A percentile compares a stretch with the other conserved stretches of the same genome.
Evolutionary conservation across 2,888 invertebrate genomes (phyloP).

Genomic region (Dioctria linearis): DNA sequence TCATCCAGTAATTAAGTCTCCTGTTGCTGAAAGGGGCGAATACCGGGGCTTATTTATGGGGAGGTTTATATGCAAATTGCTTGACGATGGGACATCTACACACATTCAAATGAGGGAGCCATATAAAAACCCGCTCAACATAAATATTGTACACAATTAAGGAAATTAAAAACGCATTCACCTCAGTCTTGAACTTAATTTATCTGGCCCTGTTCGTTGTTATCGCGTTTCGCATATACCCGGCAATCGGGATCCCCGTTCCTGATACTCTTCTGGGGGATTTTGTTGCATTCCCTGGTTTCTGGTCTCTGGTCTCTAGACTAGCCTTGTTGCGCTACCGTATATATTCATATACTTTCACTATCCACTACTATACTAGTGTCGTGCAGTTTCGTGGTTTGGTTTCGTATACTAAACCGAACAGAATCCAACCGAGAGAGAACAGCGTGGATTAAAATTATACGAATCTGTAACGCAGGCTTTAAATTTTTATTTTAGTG

Average conservation of each 20-base stretch:
- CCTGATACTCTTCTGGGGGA: background rate
- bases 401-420: background rate
- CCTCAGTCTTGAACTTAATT: constrained; percentile 54
- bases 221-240: background rate
- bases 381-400: too few species aligned
- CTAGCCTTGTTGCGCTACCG: too few species aligned
- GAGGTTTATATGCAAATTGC: constrained; percentile 46
- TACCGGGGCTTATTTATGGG: constrained; percentile 41
- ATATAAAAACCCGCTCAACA: constrained; percentile 38
- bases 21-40: constrained; percentile 42
- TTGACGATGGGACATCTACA: constrained; percentile 42
- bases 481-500: constrained; percentile 37
- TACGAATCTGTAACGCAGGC: constrained; percentile 33
- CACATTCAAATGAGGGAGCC: constrained; percentile 13
- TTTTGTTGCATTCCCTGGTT: too few species aligned
- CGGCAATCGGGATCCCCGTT: background rate
- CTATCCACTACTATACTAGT: too few species aligned
- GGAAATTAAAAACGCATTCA: constrained; percentile 57
- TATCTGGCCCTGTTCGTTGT: constrained; percentile 22
- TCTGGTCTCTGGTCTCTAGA: too few species aligned
- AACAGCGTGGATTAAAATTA: constrained; percentile 23
- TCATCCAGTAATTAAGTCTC: constrained; percentile 46
- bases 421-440: background rate
- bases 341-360: too few species aligned
- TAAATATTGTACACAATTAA: constrained; percentile 55